Conservation (phyloP, 1,140 invertebrate genomes). For the Eumaeus atala region DNA sequence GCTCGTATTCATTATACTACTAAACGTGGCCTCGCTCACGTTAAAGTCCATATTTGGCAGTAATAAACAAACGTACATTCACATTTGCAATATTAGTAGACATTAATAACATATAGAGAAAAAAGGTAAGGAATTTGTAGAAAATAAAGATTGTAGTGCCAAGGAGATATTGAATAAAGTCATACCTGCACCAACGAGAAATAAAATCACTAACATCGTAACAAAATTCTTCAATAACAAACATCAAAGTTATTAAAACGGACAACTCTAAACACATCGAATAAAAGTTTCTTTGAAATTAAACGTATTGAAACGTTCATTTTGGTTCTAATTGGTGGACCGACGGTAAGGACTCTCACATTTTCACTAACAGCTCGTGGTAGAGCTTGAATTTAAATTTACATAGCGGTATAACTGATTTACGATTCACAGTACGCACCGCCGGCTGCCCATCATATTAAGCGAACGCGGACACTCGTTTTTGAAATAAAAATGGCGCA, state of each 20-base stretch:
- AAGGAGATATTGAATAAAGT: conserved; percentile 7
- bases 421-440: conserved; percentile 50
- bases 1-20: too few species aligned
- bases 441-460: conserved; percentile 54
- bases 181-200: conserved; percentile 50
- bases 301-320: conserved; percentile 56
- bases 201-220: conserved; percentile 57
- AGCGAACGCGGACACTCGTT: conserved; percentile 29
- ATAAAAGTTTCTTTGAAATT: conserved; percentile 49
- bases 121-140: too few species aligned
- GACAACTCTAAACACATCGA: conserved; percentile 43
- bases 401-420: conserved; percentile 60
- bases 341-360: conserved; percentile 53
- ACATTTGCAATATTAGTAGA: too few species aligned
- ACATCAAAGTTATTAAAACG: conserved; percentile 39
- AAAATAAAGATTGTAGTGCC: too few species aligned
- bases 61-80: too few species aligned
- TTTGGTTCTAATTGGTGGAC: conserved; percentile 59
- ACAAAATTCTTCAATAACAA: conserved; percentile 37
- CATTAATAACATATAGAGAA: too few species aligned
- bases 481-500: conserved; percentile 1
- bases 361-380: conserved; percentile 58
- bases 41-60: too few species aligned
- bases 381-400: conserved; percentile 66
- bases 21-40: too few species aligned